phyloP scores from a whole-genome alignment of 92 coral and sea anemone genomes.

The Plumapathes pennacea region DNA sequence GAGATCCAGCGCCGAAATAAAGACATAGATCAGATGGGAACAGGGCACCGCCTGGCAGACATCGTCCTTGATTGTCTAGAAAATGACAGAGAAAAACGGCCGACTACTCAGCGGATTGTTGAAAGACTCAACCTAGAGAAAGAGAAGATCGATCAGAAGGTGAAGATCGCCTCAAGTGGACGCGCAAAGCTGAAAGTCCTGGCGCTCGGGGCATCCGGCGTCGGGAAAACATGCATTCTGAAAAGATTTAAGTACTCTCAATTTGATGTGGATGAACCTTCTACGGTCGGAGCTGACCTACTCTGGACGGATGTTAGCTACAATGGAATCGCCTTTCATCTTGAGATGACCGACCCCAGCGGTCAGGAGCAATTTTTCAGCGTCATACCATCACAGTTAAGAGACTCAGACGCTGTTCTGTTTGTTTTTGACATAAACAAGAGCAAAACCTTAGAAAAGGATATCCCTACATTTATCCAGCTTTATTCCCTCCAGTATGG shows the following conservation, averaged over 20 bases:
- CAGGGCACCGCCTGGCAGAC: slow-evolving; percentile 43
- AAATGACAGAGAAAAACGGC: slow-evolving; percentile 34
- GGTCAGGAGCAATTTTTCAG: slow-evolving; percentile 52
- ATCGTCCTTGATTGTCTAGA: slow-evolving; percentile 56
- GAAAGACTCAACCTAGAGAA: slow-evolving; percentile 22
- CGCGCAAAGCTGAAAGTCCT: no score
- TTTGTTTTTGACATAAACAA: slow-evolving; percentile 52
- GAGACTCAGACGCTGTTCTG: slow-evolving; percentile 59
- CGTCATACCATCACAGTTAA: slow-evolving; percentile 37
- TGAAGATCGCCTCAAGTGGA: slow-evolving; percentile 15
- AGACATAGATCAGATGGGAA: slow-evolving; percentile 46
- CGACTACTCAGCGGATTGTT: slow-evolving; percentile 6
- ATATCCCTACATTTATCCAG: slow-evolving; percentile 18
- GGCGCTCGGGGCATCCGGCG: slow-evolving; percentile 53
- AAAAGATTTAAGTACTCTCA: slow-evolving; percentile 20
- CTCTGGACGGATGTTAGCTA: slow-evolving; percentile 20
- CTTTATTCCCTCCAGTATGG: slow-evolving; percentile 17
- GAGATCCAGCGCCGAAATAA: slow-evolving; percentile 39
- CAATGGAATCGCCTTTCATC: slow-evolving; percentile 29
- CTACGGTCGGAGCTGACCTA: slow-evolving; percentile 35
- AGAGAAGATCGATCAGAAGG: slow-evolving; percentile 23
- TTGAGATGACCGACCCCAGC: slow-evolving; percentile 37
- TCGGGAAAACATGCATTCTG: slow-evolving; percentile 43
- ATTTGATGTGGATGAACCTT: neutral
- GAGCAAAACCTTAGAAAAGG: slow-evolving; percentile 11